phyloP scores from a whole-genome alignment of 2,888 invertebrate genomes.

The Operophtera brumata region DNA sequence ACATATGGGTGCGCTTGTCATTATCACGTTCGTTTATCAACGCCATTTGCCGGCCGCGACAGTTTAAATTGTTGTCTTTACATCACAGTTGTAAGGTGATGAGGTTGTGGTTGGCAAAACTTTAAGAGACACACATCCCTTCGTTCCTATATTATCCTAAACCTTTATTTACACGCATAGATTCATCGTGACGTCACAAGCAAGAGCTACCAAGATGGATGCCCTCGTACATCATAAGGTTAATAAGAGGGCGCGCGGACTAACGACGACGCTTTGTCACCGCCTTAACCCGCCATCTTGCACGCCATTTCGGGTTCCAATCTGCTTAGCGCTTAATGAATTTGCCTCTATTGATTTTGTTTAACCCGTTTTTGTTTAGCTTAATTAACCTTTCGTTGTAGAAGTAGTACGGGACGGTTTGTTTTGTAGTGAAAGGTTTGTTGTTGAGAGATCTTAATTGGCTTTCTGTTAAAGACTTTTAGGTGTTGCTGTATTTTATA shows the following conservation, averaged over 20 bases:
- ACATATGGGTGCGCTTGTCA: no score
- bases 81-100: neutral
- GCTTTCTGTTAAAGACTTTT: conserved; percentile 6
- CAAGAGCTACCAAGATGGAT: conserved; percentile 65
- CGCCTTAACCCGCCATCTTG: conserved; percentile 78
- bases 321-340: conserved; percentile 80
- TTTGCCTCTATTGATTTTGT: conserved; percentile 80
- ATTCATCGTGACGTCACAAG: neutral
- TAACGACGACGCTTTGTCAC: conserved; percentile 81
- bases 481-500: neutral
- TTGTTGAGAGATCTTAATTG: conserved; percentile 17
- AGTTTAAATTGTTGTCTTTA: neutral
- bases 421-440: conserved; percentile 32
- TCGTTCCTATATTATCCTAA: neutral
- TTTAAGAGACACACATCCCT: neutral
- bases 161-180: neutral
- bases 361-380: conserved; percentile 80
- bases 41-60: no score
- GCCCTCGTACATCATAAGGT: conserved; percentile 80
- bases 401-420: conserved; percentile 55
- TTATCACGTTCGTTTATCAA: no score
- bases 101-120: neutral
- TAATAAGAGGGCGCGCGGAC: conserved; percentile 80
- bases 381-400: conserved; percentile 78
- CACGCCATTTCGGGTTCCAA: conserved; percentile 77